Percentiles rank a stretch among this genome's conserved stretches.
Conservation (phyloP, 2,888 invertebrate species). For the Trisateles emortualis region DNA sequence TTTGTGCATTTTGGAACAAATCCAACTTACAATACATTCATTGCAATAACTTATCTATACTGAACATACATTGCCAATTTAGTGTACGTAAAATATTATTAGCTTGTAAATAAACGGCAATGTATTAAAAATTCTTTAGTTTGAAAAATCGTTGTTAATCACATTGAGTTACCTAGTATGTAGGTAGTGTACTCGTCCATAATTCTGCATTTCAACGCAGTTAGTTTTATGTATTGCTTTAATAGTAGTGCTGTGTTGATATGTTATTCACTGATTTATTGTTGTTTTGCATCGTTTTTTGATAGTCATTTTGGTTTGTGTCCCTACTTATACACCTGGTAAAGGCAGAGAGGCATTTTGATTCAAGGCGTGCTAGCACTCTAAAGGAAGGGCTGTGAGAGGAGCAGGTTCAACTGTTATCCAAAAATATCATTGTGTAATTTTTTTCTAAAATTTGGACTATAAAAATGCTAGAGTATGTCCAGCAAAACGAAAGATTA, state of each 20-base stretch:
- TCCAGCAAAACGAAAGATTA: too few relatives aligned
- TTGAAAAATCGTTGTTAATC: neutral
- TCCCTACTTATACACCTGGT: too few relatives aligned
- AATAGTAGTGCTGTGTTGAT: constrained; percentile 22
- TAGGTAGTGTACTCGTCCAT: constrained; percentile 4
- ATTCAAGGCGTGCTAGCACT: too few relatives aligned
- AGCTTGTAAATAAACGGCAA: neutral
- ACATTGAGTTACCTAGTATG: neutral
- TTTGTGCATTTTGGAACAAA: constrained; percentile 60
- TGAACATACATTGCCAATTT: neutral
- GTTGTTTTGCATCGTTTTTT: neutral
- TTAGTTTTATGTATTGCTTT: constrained; percentile 36
- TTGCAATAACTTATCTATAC: neutral
- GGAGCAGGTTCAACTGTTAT: too few relatives aligned
- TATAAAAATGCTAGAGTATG: too few relatives aligned
- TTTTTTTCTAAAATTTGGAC: too few relatives aligned
- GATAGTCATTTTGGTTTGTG: too few relatives aligned
- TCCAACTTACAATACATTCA: constrained; percentile 52
- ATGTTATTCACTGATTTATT: constrained; percentile 14
- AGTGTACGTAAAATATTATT: neutral
- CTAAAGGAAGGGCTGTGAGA: too few relatives aligned
- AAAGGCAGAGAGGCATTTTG: too few relatives aligned
- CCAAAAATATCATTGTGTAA: too few relatives aligned
- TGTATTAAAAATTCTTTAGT: constrained; percentile 3
- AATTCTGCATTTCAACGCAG: constrained; percentile 25